Percentiles rank a stretch among this genome's conserved stretches.
These are phyloP conservation scores for Eidolon dupreanum DNA, from an alignment of 2,797 vertebrate genomes.

Conservation along the genomic window DNA sequence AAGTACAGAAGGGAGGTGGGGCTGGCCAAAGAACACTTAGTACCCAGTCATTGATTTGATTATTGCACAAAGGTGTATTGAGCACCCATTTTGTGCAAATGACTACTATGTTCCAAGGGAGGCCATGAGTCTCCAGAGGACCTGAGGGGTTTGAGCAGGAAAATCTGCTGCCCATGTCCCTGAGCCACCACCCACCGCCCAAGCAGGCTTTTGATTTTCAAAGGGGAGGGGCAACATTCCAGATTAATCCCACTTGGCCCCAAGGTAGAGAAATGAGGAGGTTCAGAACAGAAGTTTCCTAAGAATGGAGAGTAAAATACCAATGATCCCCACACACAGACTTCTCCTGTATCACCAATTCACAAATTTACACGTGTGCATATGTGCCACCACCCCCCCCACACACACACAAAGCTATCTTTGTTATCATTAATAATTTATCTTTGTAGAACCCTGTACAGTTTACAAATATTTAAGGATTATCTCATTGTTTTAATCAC, in stretches of 20 bases:
- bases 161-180: background rate
- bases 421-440: conserved; percentile 66
- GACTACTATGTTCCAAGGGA: background rate
- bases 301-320: conserved; percentile 9
- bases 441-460: conserved; percentile 40
- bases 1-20: background rate
- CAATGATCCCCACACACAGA: background rate
- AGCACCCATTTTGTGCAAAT: background rate
- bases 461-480: conserved; percentile 74
- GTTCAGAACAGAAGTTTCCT: background rate
- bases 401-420: conserved; percentile 12
- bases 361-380: background rate
- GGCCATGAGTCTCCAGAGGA: background rate
- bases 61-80: background rate
- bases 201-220: background rate
- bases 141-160: background rate
- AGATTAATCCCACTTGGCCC: background rate
- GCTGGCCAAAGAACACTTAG: background rate
- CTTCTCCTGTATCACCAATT: background rate
- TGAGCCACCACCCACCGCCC: background rate
- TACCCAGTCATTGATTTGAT: background rate
- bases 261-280: background rate
- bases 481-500: conserved; percentile 69
- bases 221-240: background rate
- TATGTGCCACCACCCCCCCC: rapidly evolving